Conservation (phyloP, 2,797 vertebrate genomes). For the Brotula barbata region DNA sequence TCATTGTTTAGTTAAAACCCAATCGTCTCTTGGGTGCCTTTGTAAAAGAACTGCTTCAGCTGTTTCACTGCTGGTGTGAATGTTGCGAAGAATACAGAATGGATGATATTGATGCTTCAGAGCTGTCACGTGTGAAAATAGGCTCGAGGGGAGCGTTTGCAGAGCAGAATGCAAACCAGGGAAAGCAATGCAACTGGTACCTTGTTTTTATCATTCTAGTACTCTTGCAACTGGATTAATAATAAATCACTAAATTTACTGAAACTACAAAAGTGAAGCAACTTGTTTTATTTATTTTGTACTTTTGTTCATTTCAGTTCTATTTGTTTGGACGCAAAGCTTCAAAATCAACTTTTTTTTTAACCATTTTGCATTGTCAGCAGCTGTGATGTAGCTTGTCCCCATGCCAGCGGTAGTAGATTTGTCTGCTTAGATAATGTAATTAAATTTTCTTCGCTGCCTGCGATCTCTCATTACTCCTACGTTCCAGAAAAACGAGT, state of each 20-base stretch:
- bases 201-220: constrained; percentile 68
- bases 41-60: constrained; percentile 27
- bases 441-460: constrained; percentile 4
- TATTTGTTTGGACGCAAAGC: neutral
- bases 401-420: no score
- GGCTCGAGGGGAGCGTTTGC: constrained; percentile 8
- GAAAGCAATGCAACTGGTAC: constrained; percentile 60
- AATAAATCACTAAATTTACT: constrained; percentile 75
- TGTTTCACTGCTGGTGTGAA: constrained; percentile 47
- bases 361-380: neutral
- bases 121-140: neutral
- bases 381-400: neutral
- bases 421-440: neutral
- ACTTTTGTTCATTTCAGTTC: neutral
- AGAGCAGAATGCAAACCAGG: constrained; percentile 48
- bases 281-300: constrained; percentile 25
- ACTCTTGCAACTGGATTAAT: constrained; percentile 73
- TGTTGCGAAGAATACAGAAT: constrained; percentile 45
- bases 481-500: neutral
- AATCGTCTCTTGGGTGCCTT: constrained; percentile 52
- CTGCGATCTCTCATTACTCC: neutral
- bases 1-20: constrained; percentile 43
- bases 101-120: constrained; percentile 22
- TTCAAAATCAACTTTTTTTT: no score
- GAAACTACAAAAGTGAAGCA: constrained; percentile 21